Percentiles rank a stretch among this genome's conserved stretches.
These are phyloP conservation scores for Coilia nasus DNA, from an alignment of 2,797 vertebrate species.

Conservation along the genomic window DNA sequence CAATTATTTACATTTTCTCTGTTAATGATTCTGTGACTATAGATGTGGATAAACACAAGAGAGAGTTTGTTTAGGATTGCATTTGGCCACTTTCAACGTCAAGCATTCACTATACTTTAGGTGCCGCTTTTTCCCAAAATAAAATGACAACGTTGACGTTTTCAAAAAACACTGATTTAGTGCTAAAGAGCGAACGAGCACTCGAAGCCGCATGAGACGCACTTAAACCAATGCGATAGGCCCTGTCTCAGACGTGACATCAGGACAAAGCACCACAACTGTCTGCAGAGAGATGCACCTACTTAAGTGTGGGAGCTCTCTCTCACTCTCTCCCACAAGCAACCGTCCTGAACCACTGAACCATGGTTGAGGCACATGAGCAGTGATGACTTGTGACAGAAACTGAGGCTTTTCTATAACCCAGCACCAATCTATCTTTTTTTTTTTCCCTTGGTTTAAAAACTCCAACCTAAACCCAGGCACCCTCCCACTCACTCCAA, in stretches of 20 bases:
- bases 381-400: neutral
- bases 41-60: constrained; percentile 32
- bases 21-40: constrained; percentile 53
- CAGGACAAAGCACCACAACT: constrained; percentile 19
- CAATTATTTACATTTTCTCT: constrained; percentile 89
- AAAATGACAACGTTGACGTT: neutral
- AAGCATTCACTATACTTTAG: neutral
- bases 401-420: constrained; percentile 12
- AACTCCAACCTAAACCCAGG: neutral
- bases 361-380: constrained; percentile 6
- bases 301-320: neutral
- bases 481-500: neutral
- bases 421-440: neutral
- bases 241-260: neutral
- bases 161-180: constrained; percentile 16
- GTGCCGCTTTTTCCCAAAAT: neutral
- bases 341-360: constrained; percentile 7
- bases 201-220: neutral
- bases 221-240: constrained; percentile 7
- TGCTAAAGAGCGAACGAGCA: neutral
- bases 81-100: constrained; percentile 14
- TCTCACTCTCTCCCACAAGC: neutral
- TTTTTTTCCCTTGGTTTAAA: neutral
- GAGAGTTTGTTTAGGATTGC: constrained; percentile 19
- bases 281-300: neutral